A percentile compares a stretch with the other conserved stretches of the same genome.
phyloP scores from a whole-genome alignment of 2,113 vertebrate genomes.

The Bubo scandiacus region DNA sequence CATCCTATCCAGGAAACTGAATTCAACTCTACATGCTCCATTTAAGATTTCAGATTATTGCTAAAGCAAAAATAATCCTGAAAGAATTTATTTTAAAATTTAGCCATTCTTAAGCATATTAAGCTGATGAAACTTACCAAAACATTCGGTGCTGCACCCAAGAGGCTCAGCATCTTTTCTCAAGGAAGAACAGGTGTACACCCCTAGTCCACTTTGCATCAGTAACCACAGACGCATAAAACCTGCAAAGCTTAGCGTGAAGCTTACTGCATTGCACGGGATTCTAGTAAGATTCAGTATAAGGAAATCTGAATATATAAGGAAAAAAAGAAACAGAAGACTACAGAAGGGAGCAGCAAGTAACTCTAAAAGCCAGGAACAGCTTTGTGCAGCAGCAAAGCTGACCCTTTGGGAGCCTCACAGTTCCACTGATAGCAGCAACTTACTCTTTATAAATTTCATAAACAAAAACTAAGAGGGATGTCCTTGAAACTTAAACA shows the following conservation, averaged over 20 bases:
- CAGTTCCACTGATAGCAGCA: not conserved
- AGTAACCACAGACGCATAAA: not conserved
- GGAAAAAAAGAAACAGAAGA: not conserved
- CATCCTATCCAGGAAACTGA: not conserved
- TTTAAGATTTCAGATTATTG: not conserved
- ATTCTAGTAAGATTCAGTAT: not conserved
- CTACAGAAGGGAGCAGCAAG: not conserved
- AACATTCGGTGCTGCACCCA: not conserved
- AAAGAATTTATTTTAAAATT: not conserved
- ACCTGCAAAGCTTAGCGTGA: not conserved
- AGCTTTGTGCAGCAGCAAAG: fast-evolving
- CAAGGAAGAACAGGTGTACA: not conserved
- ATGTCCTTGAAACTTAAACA: not conserved
- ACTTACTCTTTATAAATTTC: not conserved
- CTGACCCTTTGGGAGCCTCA: not conserved
- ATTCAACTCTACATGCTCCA: not conserved
- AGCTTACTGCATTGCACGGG: not conserved
- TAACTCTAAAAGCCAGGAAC: not conserved
- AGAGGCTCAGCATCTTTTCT: not conserved
- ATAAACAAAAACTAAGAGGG: not conserved
- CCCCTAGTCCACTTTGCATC: not conserved
- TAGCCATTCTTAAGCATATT: not conserved
- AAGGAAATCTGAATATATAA: not conserved
- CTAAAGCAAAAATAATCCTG: not conserved
- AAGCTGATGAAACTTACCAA: not conserved